Evolutionary conservation across 2,113 vertebrate genomes (phyloP).

Genomic region (Poicephalus meyeri): DNA sequence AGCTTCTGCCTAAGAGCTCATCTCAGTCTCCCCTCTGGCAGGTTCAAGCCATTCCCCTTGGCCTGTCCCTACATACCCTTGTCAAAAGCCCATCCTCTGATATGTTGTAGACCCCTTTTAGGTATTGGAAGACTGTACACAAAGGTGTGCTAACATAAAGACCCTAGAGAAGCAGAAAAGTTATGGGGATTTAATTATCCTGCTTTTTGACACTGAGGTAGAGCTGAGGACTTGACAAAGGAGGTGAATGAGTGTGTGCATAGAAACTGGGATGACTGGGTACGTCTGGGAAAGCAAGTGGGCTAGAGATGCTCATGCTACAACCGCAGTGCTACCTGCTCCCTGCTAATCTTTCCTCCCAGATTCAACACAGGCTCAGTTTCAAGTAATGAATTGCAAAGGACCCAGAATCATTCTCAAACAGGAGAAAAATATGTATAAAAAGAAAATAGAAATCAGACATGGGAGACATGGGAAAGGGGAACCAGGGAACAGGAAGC

Average conservation of each 20-base stretch:
- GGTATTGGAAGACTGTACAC: background rate
- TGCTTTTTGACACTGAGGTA: background rate
- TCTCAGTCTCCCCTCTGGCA: background rate
- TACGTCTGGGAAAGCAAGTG: background rate
- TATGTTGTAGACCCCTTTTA: background rate
- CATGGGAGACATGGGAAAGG: background rate
- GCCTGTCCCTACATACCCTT: background rate
- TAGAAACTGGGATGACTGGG: background rate
- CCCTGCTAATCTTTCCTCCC: background rate
- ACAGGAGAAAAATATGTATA: background rate
- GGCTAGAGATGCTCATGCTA: background rate
- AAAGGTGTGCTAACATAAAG: rapidly evolving
- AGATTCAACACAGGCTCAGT: background rate
- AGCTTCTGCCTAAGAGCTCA: background rate
- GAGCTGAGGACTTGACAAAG: slow-evolving; percentile 30
- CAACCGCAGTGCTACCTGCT: background rate
- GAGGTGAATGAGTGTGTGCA: background rate
- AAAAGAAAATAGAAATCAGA: background rate
- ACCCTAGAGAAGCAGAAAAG: rapidly evolving
- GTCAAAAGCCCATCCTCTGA: background rate
- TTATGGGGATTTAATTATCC: background rate
- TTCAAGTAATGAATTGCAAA: background rate
- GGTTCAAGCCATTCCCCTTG: background rate
- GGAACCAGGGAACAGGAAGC: slow-evolving; percentile 49
- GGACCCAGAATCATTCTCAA: background rate